Conservation (phyloP, 2,113 vertebrate genomes). For the Thalassarche chlororhynchos region DNA sequence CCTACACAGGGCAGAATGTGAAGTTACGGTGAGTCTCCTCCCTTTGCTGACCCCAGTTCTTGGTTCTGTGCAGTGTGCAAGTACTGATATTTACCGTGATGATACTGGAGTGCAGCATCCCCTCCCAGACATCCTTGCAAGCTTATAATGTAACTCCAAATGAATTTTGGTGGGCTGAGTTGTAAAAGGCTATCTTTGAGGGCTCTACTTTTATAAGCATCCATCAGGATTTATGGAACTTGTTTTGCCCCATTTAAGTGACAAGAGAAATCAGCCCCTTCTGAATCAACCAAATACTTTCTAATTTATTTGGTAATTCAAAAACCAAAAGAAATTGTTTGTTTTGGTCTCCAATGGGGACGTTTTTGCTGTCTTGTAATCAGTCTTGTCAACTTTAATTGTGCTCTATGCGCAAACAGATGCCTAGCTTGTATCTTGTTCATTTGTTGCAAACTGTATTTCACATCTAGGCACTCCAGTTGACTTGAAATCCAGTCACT, state of each 20-base stretch:
- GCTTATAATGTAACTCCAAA: neutral
- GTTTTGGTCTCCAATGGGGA: neutral
- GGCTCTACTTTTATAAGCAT: neutral
- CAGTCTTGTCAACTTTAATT: neutral
- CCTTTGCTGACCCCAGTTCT: neutral
- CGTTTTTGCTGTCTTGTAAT: neutral
- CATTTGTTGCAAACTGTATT: neutral
- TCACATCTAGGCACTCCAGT: neutral
- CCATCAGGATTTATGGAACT: neutral
- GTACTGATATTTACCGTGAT: neutral
- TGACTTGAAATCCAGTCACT: neutral
- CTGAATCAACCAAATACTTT: neutral
- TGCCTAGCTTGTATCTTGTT: neutral
- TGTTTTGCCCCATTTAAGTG: neutral
- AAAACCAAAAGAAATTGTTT: neutral
- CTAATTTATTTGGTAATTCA: neutral
- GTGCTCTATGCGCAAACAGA: neutral
- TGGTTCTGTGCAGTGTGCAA: neutral
- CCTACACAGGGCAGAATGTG: conserved; percentile 97
- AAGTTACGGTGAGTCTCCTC: conserved; percentile 88
- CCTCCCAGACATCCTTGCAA: neutral
- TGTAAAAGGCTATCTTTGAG: neutral
- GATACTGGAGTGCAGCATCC: neutral
- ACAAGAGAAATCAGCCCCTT: neutral
- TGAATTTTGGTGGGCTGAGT: neutral